These are phyloP conservation scores for Pristionchus japonicus DNA, from an alignment of 2,888 invertebrate genomes.

Conservation along the genomic window DNA sequence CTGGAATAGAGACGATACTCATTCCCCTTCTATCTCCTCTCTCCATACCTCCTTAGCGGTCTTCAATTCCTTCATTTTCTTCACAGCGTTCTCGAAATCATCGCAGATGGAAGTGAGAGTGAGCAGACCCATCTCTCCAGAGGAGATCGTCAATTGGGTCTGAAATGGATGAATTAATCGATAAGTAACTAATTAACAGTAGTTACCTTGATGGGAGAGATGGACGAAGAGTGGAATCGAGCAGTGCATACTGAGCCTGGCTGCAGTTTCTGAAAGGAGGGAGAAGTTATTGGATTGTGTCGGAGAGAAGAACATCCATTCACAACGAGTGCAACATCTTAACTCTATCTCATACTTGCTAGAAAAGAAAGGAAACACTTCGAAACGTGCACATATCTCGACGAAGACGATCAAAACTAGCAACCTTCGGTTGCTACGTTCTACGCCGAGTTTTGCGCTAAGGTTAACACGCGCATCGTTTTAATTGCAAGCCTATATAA, in stretches of 20 bases:
- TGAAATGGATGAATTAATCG: neutral
- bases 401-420: no score
- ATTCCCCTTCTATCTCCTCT: neutral
- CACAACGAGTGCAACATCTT: neutral
- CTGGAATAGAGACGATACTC: neutral
- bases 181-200: neutral
- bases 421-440: no score
- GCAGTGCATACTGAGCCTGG: conserved; percentile 19
- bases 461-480: no score
- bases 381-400: no score
- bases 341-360: no score
- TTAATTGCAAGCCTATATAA: no score
- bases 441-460: no score
- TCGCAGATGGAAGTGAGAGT: conserved; percentile 28
- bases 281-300: neutral
- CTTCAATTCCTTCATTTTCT: conserved; percentile 4
- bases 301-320: neutral
- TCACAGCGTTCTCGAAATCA: conserved; percentile 9
- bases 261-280: neutral
- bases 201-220: neutral
- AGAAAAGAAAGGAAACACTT: no score
- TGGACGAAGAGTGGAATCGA: neutral
- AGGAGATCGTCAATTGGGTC: neutral
- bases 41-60: neutral
- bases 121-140: neutral